Evolutionary conservation across 2,113 vertebrate species (phyloP).

Genomic region (Tichodroma muraria): DNA sequence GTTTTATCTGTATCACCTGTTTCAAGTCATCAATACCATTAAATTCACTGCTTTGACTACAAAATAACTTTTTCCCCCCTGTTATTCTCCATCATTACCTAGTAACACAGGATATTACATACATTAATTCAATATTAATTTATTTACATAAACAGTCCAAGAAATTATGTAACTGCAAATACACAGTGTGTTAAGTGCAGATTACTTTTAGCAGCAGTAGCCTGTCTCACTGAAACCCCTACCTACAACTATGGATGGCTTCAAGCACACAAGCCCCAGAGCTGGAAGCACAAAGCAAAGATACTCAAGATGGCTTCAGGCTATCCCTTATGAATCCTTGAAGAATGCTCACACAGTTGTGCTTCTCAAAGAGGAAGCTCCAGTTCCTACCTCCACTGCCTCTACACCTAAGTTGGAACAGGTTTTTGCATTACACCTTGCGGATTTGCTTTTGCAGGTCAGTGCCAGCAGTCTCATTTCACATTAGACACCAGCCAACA

Average conservation of each 20-base stretch:
- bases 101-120: background rate
- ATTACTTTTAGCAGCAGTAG: background rate
- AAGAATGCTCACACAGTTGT: background rate
- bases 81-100: background rate
- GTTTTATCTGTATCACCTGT: background rate
- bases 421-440: background rate
- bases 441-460: background rate
- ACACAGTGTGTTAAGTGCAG: slow-evolving; percentile 1
- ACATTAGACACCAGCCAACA: background rate
- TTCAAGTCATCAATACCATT: background rate
- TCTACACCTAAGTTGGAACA: background rate
- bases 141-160: background rate
- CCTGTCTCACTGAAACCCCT: background rate
- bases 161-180: background rate
- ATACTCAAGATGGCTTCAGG: background rate
- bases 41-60: background rate
- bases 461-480: background rate
- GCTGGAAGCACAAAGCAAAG: background rate
- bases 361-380: background rate
- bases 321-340: background rate
- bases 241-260: background rate
- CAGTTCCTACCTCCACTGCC: background rate
- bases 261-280: rapidly evolving
- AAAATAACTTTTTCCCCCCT: background rate
- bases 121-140: background rate